phyloP scores from a whole-genome alignment of 2,797 vertebrate species.

The Cuculus canorus region DNA sequence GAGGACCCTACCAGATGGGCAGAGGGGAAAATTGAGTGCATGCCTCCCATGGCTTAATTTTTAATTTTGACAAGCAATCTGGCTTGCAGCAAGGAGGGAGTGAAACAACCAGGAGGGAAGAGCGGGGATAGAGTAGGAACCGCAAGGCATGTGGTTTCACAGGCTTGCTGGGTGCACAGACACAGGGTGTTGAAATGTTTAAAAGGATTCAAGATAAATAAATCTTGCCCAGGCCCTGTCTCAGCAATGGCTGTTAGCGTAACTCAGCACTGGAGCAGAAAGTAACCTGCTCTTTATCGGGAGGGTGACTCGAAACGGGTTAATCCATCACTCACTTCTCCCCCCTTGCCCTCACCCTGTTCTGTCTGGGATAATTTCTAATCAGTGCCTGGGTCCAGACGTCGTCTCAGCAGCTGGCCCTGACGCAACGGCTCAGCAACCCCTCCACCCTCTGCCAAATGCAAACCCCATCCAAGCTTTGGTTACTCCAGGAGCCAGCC shows the following conservation, averaged over 20 bases:
- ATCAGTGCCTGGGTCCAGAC: conserved; percentile 51
- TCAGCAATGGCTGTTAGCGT: conserved; percentile 8
- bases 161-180: conserved; percentile 40
- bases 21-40: not conserved
- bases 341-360: not conserved
- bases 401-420: conserved; percentile 2
- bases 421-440: not conserved
- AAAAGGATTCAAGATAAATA: conserved; percentile 69
- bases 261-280: not conserved
- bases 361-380: conserved; percentile 22
- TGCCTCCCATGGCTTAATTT: not conserved
- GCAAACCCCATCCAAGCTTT: not conserved
- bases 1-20: not conserved
- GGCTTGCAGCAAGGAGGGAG: conserved; percentile 2
- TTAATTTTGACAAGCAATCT: conserved; percentile 23
- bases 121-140: not conserved
- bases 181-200: conserved; percentile 62
- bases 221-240: conserved; percentile 18
- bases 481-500: not conserved
- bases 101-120: not conserved
- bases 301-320: not conserved
- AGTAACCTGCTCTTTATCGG: not conserved
- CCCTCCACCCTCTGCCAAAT: not conserved
- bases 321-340: conserved; percentile 47
- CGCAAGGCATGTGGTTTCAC: conserved; percentile 43